Evolutionary conservation across 1,140 invertebrate species (phyloP).

Genomic region (Trichomalopsis sarcophagae): DNA sequence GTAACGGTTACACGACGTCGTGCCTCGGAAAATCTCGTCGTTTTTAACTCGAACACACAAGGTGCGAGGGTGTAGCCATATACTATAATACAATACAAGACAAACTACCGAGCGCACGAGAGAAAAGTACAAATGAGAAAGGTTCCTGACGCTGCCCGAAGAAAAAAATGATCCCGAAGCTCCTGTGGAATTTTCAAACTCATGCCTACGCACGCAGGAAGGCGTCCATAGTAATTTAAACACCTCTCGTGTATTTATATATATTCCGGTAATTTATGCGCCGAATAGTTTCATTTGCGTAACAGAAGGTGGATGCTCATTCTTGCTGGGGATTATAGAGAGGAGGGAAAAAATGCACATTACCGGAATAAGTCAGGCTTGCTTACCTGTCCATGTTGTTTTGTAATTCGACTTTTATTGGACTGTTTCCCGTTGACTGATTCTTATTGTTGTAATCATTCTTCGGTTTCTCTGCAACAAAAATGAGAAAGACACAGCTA

Average conservation of each 20-base stretch:
- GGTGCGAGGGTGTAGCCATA: neutral
- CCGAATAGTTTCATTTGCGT: constrained; percentile 38
- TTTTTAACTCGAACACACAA: neutral
- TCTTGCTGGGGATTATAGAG: neutral
- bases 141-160: neutral
- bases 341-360: neutral
- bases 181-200: neutral
- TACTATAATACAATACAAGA: constrained; percentile 32
- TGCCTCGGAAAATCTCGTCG: constrained; percentile 2
- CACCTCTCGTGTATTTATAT: neutral
- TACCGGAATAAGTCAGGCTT: neutral
- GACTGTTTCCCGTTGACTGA: constrained; percentile 87
- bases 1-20: neutral
- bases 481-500: constrained; percentile 50
- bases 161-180: constrained; percentile 29
- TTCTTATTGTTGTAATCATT: constrained; percentile 93
- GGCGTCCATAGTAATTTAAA: constrained; percentile 44
- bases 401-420: constrained; percentile 80
- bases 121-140: constrained; percentile 39
- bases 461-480: constrained; percentile 87
- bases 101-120: constrained; percentile 29
- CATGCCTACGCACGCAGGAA: neutral
- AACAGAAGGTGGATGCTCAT: neutral
- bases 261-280: neutral
- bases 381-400: constrained; percentile 83